These are phyloP conservation scores for Synchiropus splendidus DNA, from an alignment of 2,113 vertebrate genomes.

Conservation along the genomic window DNA sequence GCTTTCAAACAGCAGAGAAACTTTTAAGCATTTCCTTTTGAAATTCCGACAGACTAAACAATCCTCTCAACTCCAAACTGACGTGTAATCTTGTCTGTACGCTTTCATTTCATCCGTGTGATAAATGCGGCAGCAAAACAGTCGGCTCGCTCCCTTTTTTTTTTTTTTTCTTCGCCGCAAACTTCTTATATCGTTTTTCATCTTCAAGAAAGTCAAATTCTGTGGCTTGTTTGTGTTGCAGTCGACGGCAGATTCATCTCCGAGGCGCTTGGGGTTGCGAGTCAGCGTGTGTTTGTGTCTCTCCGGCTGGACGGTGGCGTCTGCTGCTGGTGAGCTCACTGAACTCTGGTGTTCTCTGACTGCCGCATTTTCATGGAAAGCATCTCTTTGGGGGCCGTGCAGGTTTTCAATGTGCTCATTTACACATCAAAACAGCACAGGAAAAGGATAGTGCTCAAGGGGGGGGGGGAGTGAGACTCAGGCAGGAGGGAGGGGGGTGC, in stretches of 20 bases:
- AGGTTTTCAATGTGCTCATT: conserved; percentile 75
- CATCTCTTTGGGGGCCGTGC: conserved; percentile 66
- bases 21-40: conserved; percentile 9
- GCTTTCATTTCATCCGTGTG: conserved; percentile 20
- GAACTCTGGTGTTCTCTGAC: conserved; percentile 57
- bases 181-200: too few species aligned
- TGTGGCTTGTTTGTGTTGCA: too few species aligned
- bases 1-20: conserved; percentile 4
- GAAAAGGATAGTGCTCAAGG: conserved; percentile 69
- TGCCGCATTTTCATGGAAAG: conserved; percentile 72
- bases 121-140: too few species aligned
- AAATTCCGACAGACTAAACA: conserved; percentile 15
- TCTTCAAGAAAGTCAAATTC: too few species aligned
- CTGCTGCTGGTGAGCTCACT: conserved; percentile 47
- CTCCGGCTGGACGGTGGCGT: too few species aligned
- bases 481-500: conserved; percentile 46
- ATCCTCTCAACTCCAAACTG: conserved; percentile 4
- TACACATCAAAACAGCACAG: conserved; percentile 72
- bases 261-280: too few species aligned
- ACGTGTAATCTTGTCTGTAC: conserved; percentile 16
- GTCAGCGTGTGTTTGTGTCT: conserved; percentile 11
- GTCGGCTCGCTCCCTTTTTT: too few species aligned
- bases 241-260: too few species aligned
- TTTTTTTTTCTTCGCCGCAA: background rate
- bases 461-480: conserved; percentile 32